These are phyloP conservation scores for Panthera tigris DNA, from an alignment of 2,113 vertebrate genomes.

Conservation along the genomic window DNA sequence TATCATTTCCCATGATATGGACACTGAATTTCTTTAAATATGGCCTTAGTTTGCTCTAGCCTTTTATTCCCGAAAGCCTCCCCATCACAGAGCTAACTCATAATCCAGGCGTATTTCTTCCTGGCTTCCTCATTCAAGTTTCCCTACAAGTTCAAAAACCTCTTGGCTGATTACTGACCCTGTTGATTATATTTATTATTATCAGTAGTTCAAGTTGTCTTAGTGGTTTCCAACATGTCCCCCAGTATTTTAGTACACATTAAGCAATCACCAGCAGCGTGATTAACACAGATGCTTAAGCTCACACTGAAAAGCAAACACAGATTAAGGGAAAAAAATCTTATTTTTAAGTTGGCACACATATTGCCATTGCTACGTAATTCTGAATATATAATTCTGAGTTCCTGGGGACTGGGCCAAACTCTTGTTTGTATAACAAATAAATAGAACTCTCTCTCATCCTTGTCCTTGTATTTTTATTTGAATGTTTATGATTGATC, in stretches of 20 bases:
- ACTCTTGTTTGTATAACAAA: neutral
- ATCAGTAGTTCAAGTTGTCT: neutral
- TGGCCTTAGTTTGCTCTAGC: neutral
- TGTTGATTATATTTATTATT: neutral
- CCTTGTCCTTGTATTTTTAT: neutral
- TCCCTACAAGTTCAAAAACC: slow-evolving; percentile 21
- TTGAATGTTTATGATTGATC: neutral
- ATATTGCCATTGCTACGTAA: neutral
- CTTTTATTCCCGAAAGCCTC: neutral
- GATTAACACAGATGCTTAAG: neutral
- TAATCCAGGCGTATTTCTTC: neutral
- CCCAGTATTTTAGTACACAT: neutral
- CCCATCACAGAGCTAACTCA: neutral
- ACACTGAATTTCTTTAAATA: neutral
- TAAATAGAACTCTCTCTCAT: neutral
- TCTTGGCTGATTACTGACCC: neutral
- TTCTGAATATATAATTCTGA: neutral
- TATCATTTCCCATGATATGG: neutral
- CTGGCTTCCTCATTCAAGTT: slow-evolving; percentile 4
- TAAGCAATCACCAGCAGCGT: neutral
- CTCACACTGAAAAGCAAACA: neutral
- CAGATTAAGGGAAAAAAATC: neutral
- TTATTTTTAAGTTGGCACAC: neutral
- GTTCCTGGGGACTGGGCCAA: neutral
- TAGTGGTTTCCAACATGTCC: neutral